phyloP scores from a whole-genome alignment of 2,797 vertebrate genomes.

The Darevskia mixta region DNA sequence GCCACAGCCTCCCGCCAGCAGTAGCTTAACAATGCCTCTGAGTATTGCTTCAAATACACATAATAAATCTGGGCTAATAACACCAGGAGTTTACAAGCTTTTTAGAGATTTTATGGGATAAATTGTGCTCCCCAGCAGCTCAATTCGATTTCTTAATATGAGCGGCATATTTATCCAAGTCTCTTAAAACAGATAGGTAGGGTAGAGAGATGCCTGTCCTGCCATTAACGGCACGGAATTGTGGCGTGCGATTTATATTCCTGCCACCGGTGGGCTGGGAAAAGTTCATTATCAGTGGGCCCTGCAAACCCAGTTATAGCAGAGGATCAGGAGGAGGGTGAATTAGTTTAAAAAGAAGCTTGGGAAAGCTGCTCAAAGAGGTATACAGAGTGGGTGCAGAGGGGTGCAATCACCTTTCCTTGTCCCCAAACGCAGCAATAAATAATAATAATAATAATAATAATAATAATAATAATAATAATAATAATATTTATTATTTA shows the following conservation, averaged over 20 bases:
- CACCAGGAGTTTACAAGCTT: constrained; percentile 83
- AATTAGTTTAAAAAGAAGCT: rapidly evolving
- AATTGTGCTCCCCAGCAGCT: constrained; percentile 76
- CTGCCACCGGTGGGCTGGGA: constrained; percentile 48
- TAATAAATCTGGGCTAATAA: constrained; percentile 83
- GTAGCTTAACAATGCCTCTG: constrained; percentile 80
- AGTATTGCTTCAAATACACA: constrained; percentile 77
- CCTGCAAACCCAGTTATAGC: constrained; percentile 57
- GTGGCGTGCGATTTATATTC: constrained; percentile 46
- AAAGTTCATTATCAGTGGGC: constrained; percentile 35
- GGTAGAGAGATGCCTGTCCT: constrained; percentile 24
- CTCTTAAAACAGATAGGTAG: constrained; percentile 58
- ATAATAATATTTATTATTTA: no score
- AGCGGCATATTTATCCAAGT: constrained; percentile 63
- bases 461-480: no score
- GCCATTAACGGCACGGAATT: constrained; percentile 51
- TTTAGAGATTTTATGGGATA: constrained; percentile 85
- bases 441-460: no score
- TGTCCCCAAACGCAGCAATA: not conserved
- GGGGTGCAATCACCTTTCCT: not conserved
- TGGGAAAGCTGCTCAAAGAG: not conserved
- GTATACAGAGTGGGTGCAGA: not conserved
- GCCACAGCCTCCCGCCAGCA: constrained; percentile 64
- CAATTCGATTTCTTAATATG: constrained; percentile 75
- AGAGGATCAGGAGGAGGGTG: constrained; percentile 27